These are phyloP conservation scores for Elymnias hypermnestra DNA, from an alignment of 1,140 invertebrate genomes.

Conservation along the genomic window DNA sequence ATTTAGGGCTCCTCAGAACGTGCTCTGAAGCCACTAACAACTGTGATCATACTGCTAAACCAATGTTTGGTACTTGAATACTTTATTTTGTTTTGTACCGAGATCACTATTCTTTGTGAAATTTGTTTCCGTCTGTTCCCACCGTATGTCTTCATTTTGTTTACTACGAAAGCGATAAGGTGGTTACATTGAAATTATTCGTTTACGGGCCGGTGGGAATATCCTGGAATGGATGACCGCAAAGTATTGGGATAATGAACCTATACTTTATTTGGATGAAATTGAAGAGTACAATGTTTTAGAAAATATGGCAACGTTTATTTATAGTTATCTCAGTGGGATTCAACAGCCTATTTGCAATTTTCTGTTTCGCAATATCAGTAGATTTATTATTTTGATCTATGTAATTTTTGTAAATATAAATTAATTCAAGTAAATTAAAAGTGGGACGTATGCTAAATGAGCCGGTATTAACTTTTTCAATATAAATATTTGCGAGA, in stretches of 20 bases:
- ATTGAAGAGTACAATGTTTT: too few species aligned
- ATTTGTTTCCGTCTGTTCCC: not conserved
- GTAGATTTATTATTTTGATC: too few species aligned
- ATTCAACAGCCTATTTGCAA: too few species aligned
- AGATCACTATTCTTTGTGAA: not conserved
- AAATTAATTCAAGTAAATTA: too few species aligned
- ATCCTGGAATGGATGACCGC: slow-evolving; percentile 16
- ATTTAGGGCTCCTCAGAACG: slow-evolving; percentile 37
- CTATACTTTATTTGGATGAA: slow-evolving; percentile 2
- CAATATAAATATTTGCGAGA: too few species aligned
- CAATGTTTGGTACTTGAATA: not conserved
- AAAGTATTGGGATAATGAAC: slow-evolving; percentile 2
- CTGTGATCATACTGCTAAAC: not conserved
- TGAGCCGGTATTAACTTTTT: too few species aligned
- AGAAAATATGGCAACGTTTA: too few species aligned
- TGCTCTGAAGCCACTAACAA: slow-evolving; percentile 14
- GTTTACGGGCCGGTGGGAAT: slow-evolving; percentile 16
- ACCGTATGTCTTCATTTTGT: slow-evolving; percentile 9
- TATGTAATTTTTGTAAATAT: too few species aligned
- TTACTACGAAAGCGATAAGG: slow-evolving; percentile 20
- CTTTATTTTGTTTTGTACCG: not conserved
- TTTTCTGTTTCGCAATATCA: too few species aligned
- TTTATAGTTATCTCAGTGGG: too few species aligned
- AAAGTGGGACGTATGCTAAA: too few species aligned
- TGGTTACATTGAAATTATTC: slow-evolving; percentile 22